Percentiles rank a stretch among this genome's conserved stretches.
phyloP scores from a whole-genome alignment of 2,113 vertebrate species.

The Amblyornis subalaris region DNA sequence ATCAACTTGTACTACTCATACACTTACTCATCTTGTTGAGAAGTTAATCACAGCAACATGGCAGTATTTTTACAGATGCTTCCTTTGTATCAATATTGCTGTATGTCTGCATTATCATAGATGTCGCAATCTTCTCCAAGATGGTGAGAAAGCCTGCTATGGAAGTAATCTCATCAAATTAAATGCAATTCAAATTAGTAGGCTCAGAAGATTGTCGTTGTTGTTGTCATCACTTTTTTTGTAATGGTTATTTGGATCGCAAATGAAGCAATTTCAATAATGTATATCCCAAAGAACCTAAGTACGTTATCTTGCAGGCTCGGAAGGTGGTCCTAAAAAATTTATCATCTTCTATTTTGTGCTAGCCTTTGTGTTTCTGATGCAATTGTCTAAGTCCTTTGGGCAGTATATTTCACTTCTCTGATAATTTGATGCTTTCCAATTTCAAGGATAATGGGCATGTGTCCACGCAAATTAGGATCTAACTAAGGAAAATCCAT shows the following conservation, averaged over 20 bases:
- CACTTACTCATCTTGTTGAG: background rate
- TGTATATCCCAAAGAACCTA: slow-evolving; percentile 39
- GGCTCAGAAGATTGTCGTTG: background rate
- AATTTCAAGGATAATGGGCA: slow-evolving; percentile 45
- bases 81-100: background rate
- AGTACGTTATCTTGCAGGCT: slow-evolving; percentile 57
- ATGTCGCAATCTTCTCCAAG: background rate
- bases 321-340: slow-evolving; percentile 70
- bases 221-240: background rate
- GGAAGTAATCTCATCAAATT: background rate
- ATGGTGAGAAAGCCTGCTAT: background rate
- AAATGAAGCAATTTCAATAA: slow-evolving; percentile 63
- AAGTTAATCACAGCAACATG: background rate
- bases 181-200: background rate
- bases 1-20: background rate
- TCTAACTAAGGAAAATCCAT: background rate
- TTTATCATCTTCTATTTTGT: slow-evolving; percentile 64
- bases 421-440: slow-evolving; percentile 47
- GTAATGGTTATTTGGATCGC: background rate
- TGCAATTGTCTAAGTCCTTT: slow-evolving; percentile 45
- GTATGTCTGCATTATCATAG: background rate
- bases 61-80: background rate
- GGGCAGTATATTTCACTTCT: slow-evolving; percentile 32
- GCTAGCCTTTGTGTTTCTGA: slow-evolving; percentile 47
- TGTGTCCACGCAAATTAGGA: slow-evolving; percentile 56